A percentile compares a stretch with the other conserved stretches of the same genome.
These are phyloP conservation scores for Ormyrus labotus DNA, from an alignment of 2,888 invertebrate genomes.

Conservation along the genomic window DNA sequence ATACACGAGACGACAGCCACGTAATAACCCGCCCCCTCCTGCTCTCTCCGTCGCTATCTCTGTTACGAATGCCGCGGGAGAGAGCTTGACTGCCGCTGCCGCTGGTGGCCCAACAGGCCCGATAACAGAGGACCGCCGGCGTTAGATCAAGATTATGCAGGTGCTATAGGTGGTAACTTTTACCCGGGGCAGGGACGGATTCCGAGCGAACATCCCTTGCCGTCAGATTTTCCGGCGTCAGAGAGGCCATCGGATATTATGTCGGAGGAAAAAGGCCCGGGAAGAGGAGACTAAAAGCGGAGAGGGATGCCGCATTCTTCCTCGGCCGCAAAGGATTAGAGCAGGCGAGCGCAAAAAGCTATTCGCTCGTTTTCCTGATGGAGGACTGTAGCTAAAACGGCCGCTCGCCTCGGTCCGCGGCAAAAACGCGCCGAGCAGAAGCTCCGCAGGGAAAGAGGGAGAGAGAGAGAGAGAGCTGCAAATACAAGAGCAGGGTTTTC, in stretches of 20 bases:
- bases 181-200: constrained; percentile 59
- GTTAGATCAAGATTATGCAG: no score
- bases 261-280: constrained; percentile 13
- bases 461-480: constrained; percentile 9
- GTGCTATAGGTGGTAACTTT: constrained; percentile 38
- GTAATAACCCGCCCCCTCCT: constrained; percentile 55
- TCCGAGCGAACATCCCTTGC: constrained; percentile 59
- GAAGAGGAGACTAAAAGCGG: neutral
- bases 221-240: constrained; percentile 62
- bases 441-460: neutral
- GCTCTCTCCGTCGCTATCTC: neutral
- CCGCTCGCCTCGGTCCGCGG: neutral
- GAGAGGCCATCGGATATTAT: constrained; percentile 27
- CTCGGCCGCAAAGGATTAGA: constrained; percentile 46
- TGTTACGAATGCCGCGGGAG: constrained; percentile 6
- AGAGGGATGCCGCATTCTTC: constrained; percentile 19
- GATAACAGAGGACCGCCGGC: constrained; percentile 2
- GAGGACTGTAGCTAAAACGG: constrained; percentile 22
- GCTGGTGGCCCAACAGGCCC: neutral
- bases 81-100: neutral
- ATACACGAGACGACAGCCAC: constrained; percentile 59
- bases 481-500: constrained; percentile 15
- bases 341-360: constrained; percentile 48
- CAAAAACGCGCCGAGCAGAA: constrained; percentile 28
- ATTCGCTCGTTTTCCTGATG: constrained; percentile 49